Conservation (phyloP, 2,888 invertebrate species). For the Dryobotodes eremita region DNA sequence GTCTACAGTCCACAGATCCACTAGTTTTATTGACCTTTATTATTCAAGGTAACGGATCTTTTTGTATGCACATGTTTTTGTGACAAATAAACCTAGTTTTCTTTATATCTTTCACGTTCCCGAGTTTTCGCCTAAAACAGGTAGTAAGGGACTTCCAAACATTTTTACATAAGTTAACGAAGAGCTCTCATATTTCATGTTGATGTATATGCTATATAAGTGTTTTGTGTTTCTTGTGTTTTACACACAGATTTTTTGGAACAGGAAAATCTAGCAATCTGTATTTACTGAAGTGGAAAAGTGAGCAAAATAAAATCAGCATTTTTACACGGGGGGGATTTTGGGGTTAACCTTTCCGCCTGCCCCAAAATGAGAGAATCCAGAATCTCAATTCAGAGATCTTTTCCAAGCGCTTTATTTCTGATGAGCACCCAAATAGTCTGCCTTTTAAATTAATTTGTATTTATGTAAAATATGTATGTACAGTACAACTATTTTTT, state of each 20-base stretch:
- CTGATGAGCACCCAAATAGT: no score
- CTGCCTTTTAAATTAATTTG: no score
- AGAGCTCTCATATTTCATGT: conserved; percentile 40
- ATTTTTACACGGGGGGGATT: neutral
- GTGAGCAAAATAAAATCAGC: neutral
- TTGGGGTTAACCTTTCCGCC: no score
- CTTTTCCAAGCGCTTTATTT: no score
- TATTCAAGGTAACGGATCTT: no score
- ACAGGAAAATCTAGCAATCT: neutral
- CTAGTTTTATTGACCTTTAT: no score
- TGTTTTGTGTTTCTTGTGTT: conserved; percentile 2
- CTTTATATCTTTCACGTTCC: neutral
- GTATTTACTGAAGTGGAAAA: neutral
- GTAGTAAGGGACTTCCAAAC: neutral
- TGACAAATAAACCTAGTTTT: no score
- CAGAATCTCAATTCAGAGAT: neutral
- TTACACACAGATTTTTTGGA: conserved; percentile 12
- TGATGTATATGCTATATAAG: conserved; percentile 38
- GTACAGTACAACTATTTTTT: no score
- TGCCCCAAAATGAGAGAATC: neutral
- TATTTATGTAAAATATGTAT: no score
- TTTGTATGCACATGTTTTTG: no score
- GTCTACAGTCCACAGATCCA: no score
- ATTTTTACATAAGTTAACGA: conserved; percentile 5
- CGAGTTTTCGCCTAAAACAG: conserved; percentile 8